Evolutionary conservation across 2,113 vertebrate genomes (phyloP).

Genomic region (Hippocampus comes): DNA sequence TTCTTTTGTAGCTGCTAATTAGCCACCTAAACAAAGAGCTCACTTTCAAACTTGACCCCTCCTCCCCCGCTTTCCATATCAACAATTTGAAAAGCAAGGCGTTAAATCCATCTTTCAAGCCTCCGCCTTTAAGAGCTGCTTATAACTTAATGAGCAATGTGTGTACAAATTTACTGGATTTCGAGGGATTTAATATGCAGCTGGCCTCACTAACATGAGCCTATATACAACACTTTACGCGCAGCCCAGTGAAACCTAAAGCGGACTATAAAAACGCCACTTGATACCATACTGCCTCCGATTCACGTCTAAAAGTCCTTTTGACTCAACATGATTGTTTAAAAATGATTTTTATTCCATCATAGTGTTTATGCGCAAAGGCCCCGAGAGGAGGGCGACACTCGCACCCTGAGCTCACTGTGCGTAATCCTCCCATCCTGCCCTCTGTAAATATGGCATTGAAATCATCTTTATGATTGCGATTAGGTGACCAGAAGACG

Average conservation of each 20-base stretch:
- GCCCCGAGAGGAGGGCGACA: conserved; percentile 36
- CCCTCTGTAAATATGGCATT: neutral
- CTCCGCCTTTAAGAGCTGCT: conserved; percentile 8
- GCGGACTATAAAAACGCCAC: conserved; percentile 25
- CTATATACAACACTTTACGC: conserved; percentile 20
- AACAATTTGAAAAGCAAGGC: neutral
- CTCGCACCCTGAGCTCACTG: conserved; percentile 56
- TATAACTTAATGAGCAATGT: conserved; percentile 10
- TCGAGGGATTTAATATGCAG: conserved; percentile 28
- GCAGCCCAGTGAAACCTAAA: conserved; percentile 31
- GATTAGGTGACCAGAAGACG: conserved; percentile 86
- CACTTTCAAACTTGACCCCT: neutral
- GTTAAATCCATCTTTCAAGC: neutral
- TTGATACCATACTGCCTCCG: conserved; percentile 19
- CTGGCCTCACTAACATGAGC: conserved; percentile 11
- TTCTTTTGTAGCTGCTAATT: neutral
- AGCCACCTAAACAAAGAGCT: neutral
- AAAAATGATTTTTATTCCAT: conserved; percentile 20
- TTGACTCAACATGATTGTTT: conserved; percentile 33
- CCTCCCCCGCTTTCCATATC: neutral
- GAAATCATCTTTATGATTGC: conserved; percentile 53
- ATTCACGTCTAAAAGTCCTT: conserved; percentile 28
- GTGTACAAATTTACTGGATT: conserved; percentile 27
- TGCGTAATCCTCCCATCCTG: neutral
- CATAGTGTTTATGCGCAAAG: conserved; percentile 45